phyloP scores from a whole-genome alignment of 2,797 vertebrate genomes.

The Coilia nasus region DNA sequence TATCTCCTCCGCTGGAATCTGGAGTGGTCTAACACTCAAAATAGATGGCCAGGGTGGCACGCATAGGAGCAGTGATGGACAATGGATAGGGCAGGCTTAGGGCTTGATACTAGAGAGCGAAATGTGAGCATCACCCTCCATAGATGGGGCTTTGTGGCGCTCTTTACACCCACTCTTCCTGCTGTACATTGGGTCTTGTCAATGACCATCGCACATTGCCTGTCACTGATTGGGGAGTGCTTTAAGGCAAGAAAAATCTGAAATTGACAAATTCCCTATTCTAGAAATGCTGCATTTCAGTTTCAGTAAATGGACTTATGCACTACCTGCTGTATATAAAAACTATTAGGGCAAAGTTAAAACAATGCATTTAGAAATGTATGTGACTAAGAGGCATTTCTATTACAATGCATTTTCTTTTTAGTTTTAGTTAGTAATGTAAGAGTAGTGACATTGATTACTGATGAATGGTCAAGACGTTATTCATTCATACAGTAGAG shows the following conservation, averaged over 20 bases:
- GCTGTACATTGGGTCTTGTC: not conserved
- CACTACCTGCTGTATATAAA: not conserved
- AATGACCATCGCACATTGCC: not conserved
- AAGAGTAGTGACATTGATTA: no score
- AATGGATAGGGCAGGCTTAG: not conserved
- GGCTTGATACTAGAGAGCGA: not conserved
- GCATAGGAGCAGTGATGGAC: not conserved
- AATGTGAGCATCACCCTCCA: constrained; percentile 22
- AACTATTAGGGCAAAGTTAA: no score
- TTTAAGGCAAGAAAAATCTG: not conserved
- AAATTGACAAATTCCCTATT: not conserved
- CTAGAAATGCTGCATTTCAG: not conserved
- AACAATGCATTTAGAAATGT: no score
- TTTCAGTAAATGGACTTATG: not conserved
- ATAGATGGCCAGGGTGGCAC: constrained; percentile 63
- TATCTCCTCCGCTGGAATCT: constrained; percentile 65
- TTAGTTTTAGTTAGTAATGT: not conserved
- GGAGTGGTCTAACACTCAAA: constrained; percentile 65
- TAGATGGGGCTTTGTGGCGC: not conserved
- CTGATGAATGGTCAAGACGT: not conserved
- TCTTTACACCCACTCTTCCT: not conserved
- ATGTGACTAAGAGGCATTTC: not conserved
- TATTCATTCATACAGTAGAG: not conserved
- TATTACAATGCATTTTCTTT: not conserved
- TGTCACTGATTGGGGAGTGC: not conserved